These are phyloP conservation scores for Tetragonula carbonaria DNA, from an alignment of 2,888 invertebrate species.

Conservation along the genomic window DNA sequence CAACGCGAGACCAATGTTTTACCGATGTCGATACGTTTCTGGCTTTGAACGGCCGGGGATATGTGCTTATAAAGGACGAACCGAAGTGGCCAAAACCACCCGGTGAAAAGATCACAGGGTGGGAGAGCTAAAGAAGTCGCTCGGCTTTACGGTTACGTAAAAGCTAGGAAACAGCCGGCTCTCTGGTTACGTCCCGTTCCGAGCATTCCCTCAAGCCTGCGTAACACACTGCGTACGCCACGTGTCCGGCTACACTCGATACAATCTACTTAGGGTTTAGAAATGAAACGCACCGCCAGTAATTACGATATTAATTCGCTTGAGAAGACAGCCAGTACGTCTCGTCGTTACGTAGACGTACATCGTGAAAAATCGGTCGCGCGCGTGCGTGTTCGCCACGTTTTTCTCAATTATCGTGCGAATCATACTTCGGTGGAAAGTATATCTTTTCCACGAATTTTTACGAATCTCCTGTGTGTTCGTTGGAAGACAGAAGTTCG, in stretches of 20 bases:
- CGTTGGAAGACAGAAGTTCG: not conserved
- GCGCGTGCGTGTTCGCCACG: not conserved
- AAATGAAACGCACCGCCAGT: not conserved
- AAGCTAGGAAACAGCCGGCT: conserved; percentile 76
- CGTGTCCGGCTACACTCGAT: conserved; percentile 22
- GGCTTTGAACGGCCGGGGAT: conserved; percentile 76
- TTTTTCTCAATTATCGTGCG: conserved; percentile 10
- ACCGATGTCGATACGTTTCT: conserved; percentile 79
- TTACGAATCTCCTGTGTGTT: not conserved
- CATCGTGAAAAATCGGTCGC: not conserved
- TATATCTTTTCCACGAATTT: not conserved
- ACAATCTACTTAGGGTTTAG: not conserved
- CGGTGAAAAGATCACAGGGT: conserved; percentile 74
- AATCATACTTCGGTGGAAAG: not conserved
- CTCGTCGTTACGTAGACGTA: not conserved
- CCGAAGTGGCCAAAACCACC: conserved; percentile 78
- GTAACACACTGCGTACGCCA: conserved; percentile 50
- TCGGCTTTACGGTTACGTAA: conserved; percentile 76
- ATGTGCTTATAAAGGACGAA: conserved; percentile 82
- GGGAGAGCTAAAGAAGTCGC: conserved; percentile 70
- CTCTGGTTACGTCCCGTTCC: conserved; percentile 72
- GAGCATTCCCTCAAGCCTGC: conserved; percentile 44
- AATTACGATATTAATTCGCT: conserved; percentile 21
- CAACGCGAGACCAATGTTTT: conserved; percentile 61
- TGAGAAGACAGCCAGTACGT: too few species aligned